phyloP scores from a whole-genome alignment of 1,140 invertebrate genomes.

The Metaphire vulgaris region DNA sequence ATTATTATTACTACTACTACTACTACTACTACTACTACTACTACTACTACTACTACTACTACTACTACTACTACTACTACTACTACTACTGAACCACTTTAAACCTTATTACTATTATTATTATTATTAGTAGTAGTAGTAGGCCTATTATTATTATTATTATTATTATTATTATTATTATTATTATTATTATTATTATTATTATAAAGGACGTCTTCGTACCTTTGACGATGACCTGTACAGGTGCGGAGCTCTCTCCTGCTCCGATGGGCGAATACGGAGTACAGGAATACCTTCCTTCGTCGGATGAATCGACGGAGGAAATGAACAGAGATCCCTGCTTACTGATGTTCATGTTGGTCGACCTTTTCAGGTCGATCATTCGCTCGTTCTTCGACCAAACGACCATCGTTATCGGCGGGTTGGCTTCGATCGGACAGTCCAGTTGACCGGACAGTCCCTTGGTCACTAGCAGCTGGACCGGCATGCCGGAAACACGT shows the following conservation, averaged over 20 bases:
- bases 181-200: background rate
- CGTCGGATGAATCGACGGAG: conserved; percentile 53
- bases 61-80: too few species aligned
- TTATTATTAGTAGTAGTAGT: too few species aligned
- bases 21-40: too few species aligned
- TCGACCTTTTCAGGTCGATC: conserved; percentile 1
- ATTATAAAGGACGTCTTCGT: background rate
- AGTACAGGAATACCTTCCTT: conserved; percentile 84
- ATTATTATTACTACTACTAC: too few species aligned
- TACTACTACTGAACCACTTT: too few species aligned
- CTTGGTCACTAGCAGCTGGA: conserved; percentile 85
- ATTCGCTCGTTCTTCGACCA: conserved; percentile 59
- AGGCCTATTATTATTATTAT: background rate
- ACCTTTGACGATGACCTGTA: conserved; percentile 90
- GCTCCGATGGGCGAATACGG: conserved; percentile 92
- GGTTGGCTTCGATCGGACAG: conserved; percentile 93
- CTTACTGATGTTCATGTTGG: conserved; percentile 11
- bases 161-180: background rate
- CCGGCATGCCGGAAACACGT: conserved; percentile 61
- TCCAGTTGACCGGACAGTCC: conserved; percentile 85
- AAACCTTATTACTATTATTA: too few species aligned
- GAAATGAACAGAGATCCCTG: conserved; percentile 41
- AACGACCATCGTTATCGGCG: conserved; percentile 84
- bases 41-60: too few species aligned
- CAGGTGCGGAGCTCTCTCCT: conserved; percentile 79